Conservation (phyloP, 2,797 vertebrate species). For the Dermochelys coriacea region DNA sequence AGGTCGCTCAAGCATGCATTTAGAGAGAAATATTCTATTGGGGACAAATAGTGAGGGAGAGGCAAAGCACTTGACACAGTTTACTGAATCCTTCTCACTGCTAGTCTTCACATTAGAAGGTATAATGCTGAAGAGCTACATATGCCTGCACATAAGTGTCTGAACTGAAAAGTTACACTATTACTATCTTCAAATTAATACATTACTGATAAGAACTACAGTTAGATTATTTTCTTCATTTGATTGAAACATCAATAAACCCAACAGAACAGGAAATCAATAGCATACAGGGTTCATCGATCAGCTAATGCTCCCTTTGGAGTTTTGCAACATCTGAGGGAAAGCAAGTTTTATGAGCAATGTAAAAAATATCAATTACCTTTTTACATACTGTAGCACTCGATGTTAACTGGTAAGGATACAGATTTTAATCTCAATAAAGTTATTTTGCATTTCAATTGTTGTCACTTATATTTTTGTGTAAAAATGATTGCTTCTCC, state of each 20-base stretch:
- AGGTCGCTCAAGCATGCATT: not conserved
- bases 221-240: not conserved
- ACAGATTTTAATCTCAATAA: not conserved
- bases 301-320: rapidly evolving
- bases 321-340: not conserved
- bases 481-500: not conserved
- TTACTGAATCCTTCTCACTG: not conserved
- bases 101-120: not conserved
- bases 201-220: not conserved
- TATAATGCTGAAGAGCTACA: not conserved
- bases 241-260: not conserved
- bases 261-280: not conserved
- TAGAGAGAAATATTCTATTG: not conserved
- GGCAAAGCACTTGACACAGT: not conserved
- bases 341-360: not conserved
- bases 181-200: not conserved
- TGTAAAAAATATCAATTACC: not conserved
- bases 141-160: not conserved
- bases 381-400: not conserved
- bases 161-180: not conserved
- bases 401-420: not conserved
- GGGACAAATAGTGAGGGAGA: not conserved
- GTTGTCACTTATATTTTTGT: not conserved
- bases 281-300: not conserved
- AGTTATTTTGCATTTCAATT: not conserved